These are phyloP conservation scores for Lithosia quadra DNA, from an alignment of 2,888 invertebrate species.

Conservation along the genomic window DNA sequence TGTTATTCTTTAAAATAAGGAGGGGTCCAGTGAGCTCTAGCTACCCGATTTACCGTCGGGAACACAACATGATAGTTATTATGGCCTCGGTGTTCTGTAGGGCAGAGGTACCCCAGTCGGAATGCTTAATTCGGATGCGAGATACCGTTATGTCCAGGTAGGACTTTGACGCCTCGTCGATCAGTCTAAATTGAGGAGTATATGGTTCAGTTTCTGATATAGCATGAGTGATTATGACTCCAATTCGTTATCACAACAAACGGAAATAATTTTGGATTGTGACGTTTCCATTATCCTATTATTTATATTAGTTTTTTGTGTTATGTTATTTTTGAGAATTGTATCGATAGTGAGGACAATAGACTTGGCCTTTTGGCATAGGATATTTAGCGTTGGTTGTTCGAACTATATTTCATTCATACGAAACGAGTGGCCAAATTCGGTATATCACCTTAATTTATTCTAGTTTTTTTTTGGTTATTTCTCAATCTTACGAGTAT, in stretches of 20 bases:
- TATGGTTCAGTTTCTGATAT: no score
- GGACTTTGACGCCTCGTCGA: no score
- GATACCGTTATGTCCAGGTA: no score
- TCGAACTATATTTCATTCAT: background rate
- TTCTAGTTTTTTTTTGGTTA: background rate
- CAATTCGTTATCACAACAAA: background rate
- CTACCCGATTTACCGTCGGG: no score
- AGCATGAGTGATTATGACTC: background rate
- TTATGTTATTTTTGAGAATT: constrained; percentile 3
- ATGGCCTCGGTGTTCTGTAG: no score
- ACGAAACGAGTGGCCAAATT: background rate
- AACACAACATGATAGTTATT: no score
- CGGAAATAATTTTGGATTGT: background rate
- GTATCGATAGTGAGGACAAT: constrained; percentile 1
- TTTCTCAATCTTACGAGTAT: no score
- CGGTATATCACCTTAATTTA: background rate
- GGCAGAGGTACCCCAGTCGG: no score
- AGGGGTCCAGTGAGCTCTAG: no score
- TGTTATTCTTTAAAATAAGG: no score
- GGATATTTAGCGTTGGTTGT: background rate
- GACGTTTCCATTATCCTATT: background rate
- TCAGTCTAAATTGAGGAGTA: no score
- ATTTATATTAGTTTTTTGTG: background rate
- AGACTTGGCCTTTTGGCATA: background rate
- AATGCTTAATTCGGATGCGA: no score